These are phyloP conservation scores for Leptopilina syphax DNA, from an alignment of 2,888 invertebrate species.

Conservation along the genomic window DNA sequence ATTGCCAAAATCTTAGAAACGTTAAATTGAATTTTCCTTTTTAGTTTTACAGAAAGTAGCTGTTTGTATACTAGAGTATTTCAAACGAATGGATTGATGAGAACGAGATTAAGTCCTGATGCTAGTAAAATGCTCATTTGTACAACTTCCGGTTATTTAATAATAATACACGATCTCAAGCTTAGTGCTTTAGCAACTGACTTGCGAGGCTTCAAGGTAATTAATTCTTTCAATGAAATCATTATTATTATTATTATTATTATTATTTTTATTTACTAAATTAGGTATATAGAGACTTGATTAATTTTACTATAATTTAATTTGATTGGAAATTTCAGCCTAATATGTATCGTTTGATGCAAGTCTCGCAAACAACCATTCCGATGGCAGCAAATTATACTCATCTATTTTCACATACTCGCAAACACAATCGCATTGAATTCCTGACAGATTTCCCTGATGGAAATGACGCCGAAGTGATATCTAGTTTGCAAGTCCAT, in stretches of 20 bases:
- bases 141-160: conserved; percentile 92
- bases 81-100: conserved; percentile 90
- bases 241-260: neutral
- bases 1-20: neutral
- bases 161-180: conserved; percentile 93
- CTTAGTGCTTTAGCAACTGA: conserved; percentile 88
- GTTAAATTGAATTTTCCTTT: conserved; percentile 35
- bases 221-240: neutral
- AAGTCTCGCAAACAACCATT: conserved; percentile 88
- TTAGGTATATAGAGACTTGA: neutral
- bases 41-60: conserved; percentile 85
- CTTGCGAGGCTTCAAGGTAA: conserved; percentile 89
- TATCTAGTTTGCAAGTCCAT: conserved; percentile 92
- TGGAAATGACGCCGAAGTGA: conserved; percentile 92
- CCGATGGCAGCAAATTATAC: conserved; percentile 89
- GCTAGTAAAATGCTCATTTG: conserved; percentile 92
- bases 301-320: conserved; percentile 31
- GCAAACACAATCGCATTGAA: conserved; percentile 91
- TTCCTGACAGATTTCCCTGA: conserved; percentile 93
- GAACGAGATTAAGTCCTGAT: conserved; percentile 92
- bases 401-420: conserved; percentile 86
- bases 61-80: conserved; percentile 89
- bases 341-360: conserved; percentile 92
- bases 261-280: no score
- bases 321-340: conserved; percentile 80